These are phyloP conservation scores for Pissodes strobi DNA, from an alignment of 1,140 invertebrate species.

Conservation along the genomic window DNA sequence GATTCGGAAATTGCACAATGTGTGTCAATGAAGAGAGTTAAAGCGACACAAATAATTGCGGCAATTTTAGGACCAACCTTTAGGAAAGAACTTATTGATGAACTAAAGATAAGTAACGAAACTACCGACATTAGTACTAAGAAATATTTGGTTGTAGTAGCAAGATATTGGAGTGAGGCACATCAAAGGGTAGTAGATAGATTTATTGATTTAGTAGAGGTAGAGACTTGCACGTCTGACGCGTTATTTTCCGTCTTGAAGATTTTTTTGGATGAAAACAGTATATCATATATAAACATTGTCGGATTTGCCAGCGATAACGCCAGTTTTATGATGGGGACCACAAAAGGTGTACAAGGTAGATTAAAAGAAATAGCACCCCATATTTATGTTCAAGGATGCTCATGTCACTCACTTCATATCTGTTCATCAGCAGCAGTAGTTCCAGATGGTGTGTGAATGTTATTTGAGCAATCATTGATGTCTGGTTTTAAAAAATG, in stretches of 20 bases:
- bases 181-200: slow-evolving; percentile 8
- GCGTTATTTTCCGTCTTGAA: not conserved
- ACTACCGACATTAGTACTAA: slow-evolving; percentile 17
- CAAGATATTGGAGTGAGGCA: slow-evolving; percentile 3
- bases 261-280: not conserved
- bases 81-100: too few species aligned
- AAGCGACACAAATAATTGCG: too few species aligned
- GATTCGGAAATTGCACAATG: too few species aligned
- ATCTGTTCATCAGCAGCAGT: slow-evolving; percentile 22
- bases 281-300: slow-evolving; percentile 9
- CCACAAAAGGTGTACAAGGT: slow-evolving; percentile 9
- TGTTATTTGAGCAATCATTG: too few species aligned
- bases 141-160: slow-evolving; percentile 8
- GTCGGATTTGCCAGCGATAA: slow-evolving; percentile 18
- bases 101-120: too few species aligned
- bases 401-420: slow-evolving; percentile 20
- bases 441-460: too few species aligned
- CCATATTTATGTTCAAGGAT: slow-evolving; percentile 19
- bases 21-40: too few species aligned
- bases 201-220: slow-evolving; percentile 5
- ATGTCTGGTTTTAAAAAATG: too few species aligned
- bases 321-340: slow-evolving; percentile 23
- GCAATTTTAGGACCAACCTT: too few species aligned
- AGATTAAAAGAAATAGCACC: slow-evolving; percentile 11
- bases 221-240: not conserved